Conservation (phyloP, 1,140 invertebrate species). For the Papilio helenus region DNA sequence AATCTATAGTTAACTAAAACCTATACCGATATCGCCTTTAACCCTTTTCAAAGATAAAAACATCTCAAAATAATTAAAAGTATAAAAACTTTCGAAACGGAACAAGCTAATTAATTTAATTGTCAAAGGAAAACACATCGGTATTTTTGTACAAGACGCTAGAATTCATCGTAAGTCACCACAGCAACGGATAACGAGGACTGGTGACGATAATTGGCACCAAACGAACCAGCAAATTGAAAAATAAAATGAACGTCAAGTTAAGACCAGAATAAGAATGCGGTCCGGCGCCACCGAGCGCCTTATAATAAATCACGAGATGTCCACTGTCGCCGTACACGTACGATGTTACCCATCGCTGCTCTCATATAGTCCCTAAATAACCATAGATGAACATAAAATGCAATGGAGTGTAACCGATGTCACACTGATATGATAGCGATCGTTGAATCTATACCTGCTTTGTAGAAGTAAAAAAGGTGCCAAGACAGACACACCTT, state of each 20-base stretch:
- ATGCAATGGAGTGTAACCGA: constrained; percentile 28
- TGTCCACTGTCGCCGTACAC: constrained; percentile 43
- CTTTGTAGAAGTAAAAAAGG: constrained; percentile 39
- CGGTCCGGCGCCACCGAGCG: constrained; percentile 48
- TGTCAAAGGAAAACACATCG: neutral
- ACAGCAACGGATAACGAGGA: constrained; percentile 36
- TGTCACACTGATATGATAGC: constrained; percentile 29
- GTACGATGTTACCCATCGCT: constrained; percentile 43
- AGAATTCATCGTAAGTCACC: constrained; percentile 3
- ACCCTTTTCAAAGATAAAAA: neutral
- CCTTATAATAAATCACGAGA: constrained; percentile 50
- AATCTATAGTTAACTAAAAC: neutral
- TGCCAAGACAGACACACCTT: constrained; percentile 31
- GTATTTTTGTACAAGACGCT: neutral
- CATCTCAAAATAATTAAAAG: neutral
- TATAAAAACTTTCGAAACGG: constrained; percentile 12
- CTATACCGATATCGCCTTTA: neutral
- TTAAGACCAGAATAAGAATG: constrained; percentile 51
- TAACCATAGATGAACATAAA: constrained; percentile 11
- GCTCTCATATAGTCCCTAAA: constrained; percentile 33
- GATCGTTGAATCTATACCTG: constrained; percentile 39
- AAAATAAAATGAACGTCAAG: constrained; percentile 52
- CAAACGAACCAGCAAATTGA: constrained; percentile 47
- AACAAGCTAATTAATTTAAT: constrained; percentile 16
- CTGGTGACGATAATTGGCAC: constrained; percentile 36